Evolutionary conservation across 2,113 vertebrate genomes (phyloP).

Genomic region (Calyptomena viridis): DNA sequence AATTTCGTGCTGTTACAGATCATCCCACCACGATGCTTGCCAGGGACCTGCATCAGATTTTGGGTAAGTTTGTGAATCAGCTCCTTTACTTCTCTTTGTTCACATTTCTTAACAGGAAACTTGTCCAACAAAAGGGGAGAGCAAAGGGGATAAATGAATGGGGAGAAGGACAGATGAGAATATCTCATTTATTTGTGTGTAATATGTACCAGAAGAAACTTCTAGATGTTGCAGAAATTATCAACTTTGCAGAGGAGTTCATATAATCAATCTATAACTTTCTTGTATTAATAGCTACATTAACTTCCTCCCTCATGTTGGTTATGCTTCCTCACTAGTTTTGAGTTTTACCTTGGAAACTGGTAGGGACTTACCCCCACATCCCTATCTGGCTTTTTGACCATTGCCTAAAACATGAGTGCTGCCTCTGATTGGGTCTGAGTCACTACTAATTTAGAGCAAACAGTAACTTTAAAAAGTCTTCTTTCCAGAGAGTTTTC

Average conservation of each 20-base stretch:
- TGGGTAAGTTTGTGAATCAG: neutral
- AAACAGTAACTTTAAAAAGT: neutral
- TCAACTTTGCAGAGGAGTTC: neutral
- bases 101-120: neutral
- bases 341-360: neutral
- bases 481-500: neutral
- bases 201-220: neutral
- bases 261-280: neutral
- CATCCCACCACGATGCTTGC: neutral
- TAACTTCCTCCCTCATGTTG: neutral
- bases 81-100: neutral
- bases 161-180: constrained; percentile 8
- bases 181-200: neutral
- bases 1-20: neutral
- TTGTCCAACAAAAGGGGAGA: neutral
- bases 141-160: neutral
- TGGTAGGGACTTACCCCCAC: neutral
- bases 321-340: neutral
- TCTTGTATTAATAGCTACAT: neutral
- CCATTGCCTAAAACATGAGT: neutral
- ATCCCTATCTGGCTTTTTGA: neutral
- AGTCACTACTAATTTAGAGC: neutral
- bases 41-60: neutral
- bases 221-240: constrained; percentile 4
- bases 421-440: neutral